These are phyloP conservation scores for Entelurus aequoreus DNA, from an alignment of 2,113 vertebrate species.

Conservation along the genomic window DNA sequence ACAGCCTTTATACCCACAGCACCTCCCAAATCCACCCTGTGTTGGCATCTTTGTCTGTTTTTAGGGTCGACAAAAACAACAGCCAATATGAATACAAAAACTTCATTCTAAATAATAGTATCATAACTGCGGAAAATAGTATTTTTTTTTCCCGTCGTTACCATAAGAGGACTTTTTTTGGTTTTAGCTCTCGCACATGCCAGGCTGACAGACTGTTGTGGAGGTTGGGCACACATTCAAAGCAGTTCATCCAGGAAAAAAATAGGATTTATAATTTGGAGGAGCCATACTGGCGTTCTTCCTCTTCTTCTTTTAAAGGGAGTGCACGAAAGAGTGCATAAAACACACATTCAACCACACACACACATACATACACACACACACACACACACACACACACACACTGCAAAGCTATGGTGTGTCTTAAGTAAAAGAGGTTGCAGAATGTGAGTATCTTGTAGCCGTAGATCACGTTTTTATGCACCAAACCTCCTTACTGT, in stretches of 20 bases:
- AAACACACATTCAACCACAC: conserved; percentile 4
- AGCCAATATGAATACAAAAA: too few species aligned
- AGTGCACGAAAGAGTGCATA: conserved; percentile 18
- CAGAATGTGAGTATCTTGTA: conserved; percentile 30
- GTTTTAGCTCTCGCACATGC: conserved; percentile 20
- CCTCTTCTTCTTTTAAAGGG: conserved; percentile 18
- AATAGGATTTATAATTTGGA: conserved; percentile 62
- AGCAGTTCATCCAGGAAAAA: conserved; percentile 48
- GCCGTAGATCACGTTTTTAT: conserved; percentile 65
- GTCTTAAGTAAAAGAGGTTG: conserved; percentile 33
- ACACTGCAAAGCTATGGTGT: neutral
- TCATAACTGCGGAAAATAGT: too few species aligned
- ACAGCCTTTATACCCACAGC: conserved; percentile 12
- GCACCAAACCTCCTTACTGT: conserved; percentile 66
- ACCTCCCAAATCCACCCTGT: conserved; percentile 25
- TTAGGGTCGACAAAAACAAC: neutral
- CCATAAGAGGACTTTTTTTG: neutral
- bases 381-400: neutral
- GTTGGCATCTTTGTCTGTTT: conserved; percentile 23
- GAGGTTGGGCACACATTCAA: conserved; percentile 43
- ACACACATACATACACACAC: neutral
- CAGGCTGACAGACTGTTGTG: conserved; percentile 25
- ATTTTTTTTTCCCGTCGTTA: neutral
- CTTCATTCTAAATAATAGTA: too few species aligned
- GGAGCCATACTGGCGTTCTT: conserved; percentile 21